These are phyloP conservation scores for Tupiocoris notatus DNA, from an alignment of 2,888 invertebrate genomes.

Conservation along the genomic window DNA sequence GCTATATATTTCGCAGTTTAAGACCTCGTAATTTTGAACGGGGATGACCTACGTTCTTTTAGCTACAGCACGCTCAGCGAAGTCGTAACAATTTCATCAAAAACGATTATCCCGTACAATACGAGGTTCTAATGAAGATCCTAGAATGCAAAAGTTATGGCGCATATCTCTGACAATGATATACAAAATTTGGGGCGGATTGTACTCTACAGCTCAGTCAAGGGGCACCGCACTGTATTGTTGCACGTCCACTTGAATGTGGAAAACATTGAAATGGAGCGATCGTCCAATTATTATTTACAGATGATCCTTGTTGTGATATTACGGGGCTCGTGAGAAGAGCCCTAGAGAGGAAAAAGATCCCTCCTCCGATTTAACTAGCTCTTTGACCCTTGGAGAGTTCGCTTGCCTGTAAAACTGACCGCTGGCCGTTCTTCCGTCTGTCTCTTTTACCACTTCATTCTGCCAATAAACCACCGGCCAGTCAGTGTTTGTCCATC, in stretches of 20 bases:
- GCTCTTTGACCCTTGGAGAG: background rate
- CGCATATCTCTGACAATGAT: background rate
- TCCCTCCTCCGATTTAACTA: too few relatives aligned
- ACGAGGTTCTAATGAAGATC: background rate
- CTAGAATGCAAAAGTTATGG: background rate
- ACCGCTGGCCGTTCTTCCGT: slow-evolving; percentile 4
- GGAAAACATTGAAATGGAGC: too few relatives aligned
- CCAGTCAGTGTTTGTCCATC: slow-evolving; percentile 22
- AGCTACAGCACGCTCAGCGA: background rate
- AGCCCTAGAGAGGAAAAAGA: too few relatives aligned
- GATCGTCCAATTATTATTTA: too few relatives aligned
- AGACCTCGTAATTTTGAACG: too few relatives aligned
- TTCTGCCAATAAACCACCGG: background rate
- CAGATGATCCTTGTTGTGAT: too few relatives aligned
- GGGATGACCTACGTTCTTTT: too few relatives aligned
- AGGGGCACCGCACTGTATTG: too few relatives aligned
- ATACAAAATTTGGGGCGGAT: background rate
- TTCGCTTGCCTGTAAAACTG: slow-evolving; percentile 22
- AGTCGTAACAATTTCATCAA: background rate
- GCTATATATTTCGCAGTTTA: too few relatives aligned
- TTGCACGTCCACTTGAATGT: too few relatives aligned
- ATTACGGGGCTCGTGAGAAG: too few relatives aligned
- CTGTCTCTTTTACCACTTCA: background rate
- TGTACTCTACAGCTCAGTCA: too few relatives aligned
- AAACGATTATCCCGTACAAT: background rate